Conservation (phyloP, 2,888 invertebrate genomes). For the Lordiphosa fenestrarum region DNA sequence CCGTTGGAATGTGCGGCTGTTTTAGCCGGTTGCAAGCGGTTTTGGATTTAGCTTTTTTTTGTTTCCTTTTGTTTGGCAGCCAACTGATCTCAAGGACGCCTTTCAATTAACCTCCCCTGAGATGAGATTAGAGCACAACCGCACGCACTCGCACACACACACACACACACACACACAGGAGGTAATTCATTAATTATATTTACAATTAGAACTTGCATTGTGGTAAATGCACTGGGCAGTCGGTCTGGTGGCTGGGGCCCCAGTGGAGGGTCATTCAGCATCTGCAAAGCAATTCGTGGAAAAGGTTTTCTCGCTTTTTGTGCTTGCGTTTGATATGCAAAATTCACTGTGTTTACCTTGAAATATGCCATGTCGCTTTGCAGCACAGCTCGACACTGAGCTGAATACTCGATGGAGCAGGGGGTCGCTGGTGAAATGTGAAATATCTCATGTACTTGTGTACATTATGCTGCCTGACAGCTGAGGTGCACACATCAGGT, state of each 20-base stretch:
- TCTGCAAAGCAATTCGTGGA: slow-evolving; percentile 44
- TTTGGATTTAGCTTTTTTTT: slow-evolving; percentile 1
- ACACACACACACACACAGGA: slow-evolving; percentile 24
- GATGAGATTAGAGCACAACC: slow-evolving; percentile 38
- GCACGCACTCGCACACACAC: slow-evolving; percentile 13
- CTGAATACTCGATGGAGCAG: not conserved
- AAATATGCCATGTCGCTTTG: slow-evolving; percentile 67
- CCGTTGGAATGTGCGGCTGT: slow-evolving; percentile 19
- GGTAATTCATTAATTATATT: slow-evolving; percentile 64
- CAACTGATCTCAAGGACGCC: slow-evolving; percentile 49
- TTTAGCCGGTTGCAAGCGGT: slow-evolving; percentile 33
- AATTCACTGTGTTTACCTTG: slow-evolving; percentile 63
- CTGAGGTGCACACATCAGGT: slow-evolving; percentile 18
- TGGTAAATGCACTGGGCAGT: slow-evolving; percentile 19
- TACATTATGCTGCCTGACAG: slow-evolving; percentile 35
- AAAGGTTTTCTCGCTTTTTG: slow-evolving; percentile 22
- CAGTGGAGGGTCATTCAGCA: slow-evolving; percentile 15
- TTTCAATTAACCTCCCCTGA: slow-evolving; percentile 59
- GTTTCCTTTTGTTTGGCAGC: slow-evolving; percentile 15
- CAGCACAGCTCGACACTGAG: slow-evolving; percentile 12
- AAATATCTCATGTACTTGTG: slow-evolving; percentile 15
- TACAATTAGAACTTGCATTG: slow-evolving; percentile 61
- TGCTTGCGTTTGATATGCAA: slow-evolving; percentile 45
- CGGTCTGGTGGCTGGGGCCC: not conserved
- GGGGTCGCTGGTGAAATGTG: slow-evolving; percentile 17